Evolutionary conservation across 2,113 vertebrate genomes (phyloP), one percentile per base, ranked within the genome.

Genomic region (Corynorhinus townsendii): DNA sequence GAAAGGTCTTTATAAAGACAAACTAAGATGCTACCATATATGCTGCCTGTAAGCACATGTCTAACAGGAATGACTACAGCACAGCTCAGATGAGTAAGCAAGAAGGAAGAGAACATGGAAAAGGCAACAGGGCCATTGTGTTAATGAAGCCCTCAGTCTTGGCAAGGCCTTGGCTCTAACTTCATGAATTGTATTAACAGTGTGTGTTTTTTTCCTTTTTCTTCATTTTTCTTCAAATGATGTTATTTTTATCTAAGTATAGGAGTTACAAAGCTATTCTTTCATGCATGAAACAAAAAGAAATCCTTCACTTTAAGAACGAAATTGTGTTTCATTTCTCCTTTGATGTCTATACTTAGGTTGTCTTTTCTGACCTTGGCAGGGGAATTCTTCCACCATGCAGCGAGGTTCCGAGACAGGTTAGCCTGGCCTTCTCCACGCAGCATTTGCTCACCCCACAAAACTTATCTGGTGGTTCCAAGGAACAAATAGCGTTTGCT

Each of bases 401-500:
- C 64, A 2, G 0, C 77, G 26, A 97, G 80, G 89, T 97, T 96
- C 92, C 4, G 86, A 95, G 89, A 91, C 93, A 97, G 94, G 49
- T 95, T 94, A 49, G 71, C 47, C 96, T 98, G 94, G 96, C 79
- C 96, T 97, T 97, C 95, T 92, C 86, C 91, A 77, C 0, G 2
- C 68, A 91, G 89, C 7, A 0, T 92, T 98, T 96, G 40, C 88
- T 97, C 77, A 94, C 45, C 95, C 87, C 82, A 89, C 59, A 96
- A 96, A 97, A 97, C 97, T 96, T 97, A 97, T 97, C 96, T 97
- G 62, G 91, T 96, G 93, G 92, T 97, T 98, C 96, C 97, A 98
- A 98, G 96, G 98, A 98, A 98, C 97, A 98, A 98, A 98, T 98
- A 75, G 96, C 96, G 97, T 98, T 98, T 95, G 86, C 97, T 97